A percentile compares a stretch with the other conserved stretches of the same genome.
These are phyloP conservation scores for Emydoidea blandingii DNA, from an alignment of 2,797 vertebrate species.

Conservation along the genomic window DNA sequence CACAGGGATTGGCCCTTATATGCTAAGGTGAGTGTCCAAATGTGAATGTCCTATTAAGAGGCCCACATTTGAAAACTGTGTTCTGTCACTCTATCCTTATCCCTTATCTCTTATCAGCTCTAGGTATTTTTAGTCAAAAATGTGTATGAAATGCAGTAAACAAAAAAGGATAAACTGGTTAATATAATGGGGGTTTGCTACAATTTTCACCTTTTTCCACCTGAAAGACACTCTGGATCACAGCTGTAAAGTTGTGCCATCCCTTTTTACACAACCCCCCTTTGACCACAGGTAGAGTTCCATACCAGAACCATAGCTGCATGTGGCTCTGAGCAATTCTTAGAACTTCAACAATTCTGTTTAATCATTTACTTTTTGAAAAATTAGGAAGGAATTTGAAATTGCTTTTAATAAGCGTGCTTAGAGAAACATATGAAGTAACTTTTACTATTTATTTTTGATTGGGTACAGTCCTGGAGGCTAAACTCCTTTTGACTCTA, in stretches of 20 bases:
- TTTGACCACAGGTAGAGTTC: background rate
- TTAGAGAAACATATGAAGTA: slow-evolving; percentile 4
- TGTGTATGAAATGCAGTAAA: background rate
- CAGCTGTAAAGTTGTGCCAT: background rate
- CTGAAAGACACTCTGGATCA: background rate
- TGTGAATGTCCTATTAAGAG: background rate
- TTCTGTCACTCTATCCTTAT: background rate
- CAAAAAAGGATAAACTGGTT: background rate
- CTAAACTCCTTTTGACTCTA: background rate
- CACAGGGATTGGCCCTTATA: background rate
- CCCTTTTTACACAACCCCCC: background rate
- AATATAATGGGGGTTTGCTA: background rate
- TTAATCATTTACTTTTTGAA: slow-evolving; percentile 17
- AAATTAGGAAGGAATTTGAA: slow-evolving; percentile 21
- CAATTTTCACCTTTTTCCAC: background rate
- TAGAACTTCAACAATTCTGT: background rate
- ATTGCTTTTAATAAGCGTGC: background rate
- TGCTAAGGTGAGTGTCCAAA: background rate
- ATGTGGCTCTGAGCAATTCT: background rate
- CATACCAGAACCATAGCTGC: background rate
- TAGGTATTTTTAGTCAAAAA: background rate
- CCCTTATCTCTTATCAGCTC: background rate
- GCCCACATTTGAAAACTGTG: background rate
- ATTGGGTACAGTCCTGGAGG: background rate
- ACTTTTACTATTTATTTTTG: background rate